Evolutionary conservation across 2,888 invertebrate genomes (phyloP).

Genomic region (Cheilosia grossa): DNA sequence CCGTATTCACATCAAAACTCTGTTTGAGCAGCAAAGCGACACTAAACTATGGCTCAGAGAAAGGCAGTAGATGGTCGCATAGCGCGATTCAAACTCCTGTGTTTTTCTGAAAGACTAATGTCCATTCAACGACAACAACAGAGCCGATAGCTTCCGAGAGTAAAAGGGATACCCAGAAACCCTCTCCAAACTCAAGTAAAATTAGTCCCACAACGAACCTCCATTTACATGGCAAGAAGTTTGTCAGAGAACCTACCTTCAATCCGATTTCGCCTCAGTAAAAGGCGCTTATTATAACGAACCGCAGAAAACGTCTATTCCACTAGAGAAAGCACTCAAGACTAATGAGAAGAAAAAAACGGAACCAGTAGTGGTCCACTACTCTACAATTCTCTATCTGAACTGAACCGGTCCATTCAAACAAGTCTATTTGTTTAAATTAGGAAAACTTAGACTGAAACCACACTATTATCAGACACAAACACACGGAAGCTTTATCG

Average conservation of each 20-base stretch:
- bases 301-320: conserved; percentile 12
- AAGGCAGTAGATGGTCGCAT: too few relatives aligned
- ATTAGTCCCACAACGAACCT: too few relatives aligned
- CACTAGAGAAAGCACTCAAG: conserved; percentile 13
- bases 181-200: too few relatives aligned
- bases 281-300: background rate
- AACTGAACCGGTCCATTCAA: conserved; percentile 40
- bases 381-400: background rate
- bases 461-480: conserved; percentile 26
- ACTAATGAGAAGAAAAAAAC: conserved; percentile 16
- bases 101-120: too few relatives aligned
- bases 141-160: too few relatives aligned
- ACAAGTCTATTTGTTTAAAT: conserved; percentile 30
- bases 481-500: conserved; percentile 17
- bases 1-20: too few relatives aligned
- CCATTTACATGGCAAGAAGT: too few relatives aligned
- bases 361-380: background rate
- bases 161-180: too few relatives aligned
- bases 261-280: background rate
- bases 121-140: too few relatives aligned
- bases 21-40: too few relatives aligned
- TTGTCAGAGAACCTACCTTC: background rate
- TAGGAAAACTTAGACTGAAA: conserved; percentile 1
- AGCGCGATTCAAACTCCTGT: too few relatives aligned
- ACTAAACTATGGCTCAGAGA: too few relatives aligned